These are phyloP conservation scores for Heliothis subflexa DNA, from an alignment of 1,140 invertebrate genomes.

Conservation along the genomic window DNA sequence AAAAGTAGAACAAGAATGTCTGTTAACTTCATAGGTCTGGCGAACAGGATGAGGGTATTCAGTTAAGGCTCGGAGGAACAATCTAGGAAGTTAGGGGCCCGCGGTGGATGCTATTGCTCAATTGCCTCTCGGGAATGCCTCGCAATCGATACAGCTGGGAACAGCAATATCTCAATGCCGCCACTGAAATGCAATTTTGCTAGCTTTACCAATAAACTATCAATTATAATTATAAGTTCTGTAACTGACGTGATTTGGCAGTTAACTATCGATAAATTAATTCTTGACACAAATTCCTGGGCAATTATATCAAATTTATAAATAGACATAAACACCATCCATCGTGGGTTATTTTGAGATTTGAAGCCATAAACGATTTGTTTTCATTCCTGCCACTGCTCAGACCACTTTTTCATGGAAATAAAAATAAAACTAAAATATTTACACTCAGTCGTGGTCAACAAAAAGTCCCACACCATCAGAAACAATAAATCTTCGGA, in stretches of 20 bases:
- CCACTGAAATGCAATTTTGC: slow-evolving; percentile 57
- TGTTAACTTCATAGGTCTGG: slow-evolving; percentile 27
- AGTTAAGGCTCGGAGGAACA: slow-evolving; percentile 62
- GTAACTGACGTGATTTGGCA: slow-evolving; percentile 42
- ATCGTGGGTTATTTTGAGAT: neutral
- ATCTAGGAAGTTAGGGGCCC: slow-evolving; percentile 60
- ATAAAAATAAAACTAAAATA: slow-evolving; percentile 70
- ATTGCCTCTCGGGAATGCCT: slow-evolving; percentile 68
- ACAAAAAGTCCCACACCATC: slow-evolving; percentile 81
- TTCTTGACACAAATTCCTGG: slow-evolving; percentile 34
- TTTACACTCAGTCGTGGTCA: slow-evolving; percentile 75
- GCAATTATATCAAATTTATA: slow-evolving; percentile 32
- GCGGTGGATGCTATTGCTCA: slow-evolving; percentile 63
- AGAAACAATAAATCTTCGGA: slow-evolving; percentile 84
- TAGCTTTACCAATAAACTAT: slow-evolving; percentile 44
- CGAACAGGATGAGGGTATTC: slow-evolving; percentile 27
- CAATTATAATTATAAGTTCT: slow-evolving; percentile 48
- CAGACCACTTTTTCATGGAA: slow-evolving; percentile 25
- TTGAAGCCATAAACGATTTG: slow-evolving; percentile 26
- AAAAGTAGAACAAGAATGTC: slow-evolving; percentile 6
- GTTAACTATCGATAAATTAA: slow-evolving; percentile 40
- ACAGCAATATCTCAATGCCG: slow-evolving; percentile 60
- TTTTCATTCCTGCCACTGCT: slow-evolving; percentile 17
- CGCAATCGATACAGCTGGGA: slow-evolving; percentile 59
- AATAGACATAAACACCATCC: slow-evolving; percentile 22